Evolutionary conservation across 2,888 invertebrate genomes (phyloP), one percentile per base, ranked within the genome.

Genomic region (Meta bourneti): DNA sequence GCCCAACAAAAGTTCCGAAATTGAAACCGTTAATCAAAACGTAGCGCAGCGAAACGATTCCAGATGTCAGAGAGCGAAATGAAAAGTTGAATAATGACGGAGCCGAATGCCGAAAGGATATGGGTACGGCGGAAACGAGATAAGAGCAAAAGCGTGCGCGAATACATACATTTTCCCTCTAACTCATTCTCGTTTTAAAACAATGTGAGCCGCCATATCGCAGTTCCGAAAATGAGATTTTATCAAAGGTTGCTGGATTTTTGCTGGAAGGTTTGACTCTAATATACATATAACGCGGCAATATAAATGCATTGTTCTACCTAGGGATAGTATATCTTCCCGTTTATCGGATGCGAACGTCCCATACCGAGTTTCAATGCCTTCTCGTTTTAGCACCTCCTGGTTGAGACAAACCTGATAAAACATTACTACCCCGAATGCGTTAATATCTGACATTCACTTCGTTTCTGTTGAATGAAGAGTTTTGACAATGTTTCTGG

Each of bases 1-100:
- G 89, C 84, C 78, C 83, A 90, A 90, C 83, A 90, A 90, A 84
- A 90, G 89, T 90, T 90, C 79, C 79, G 89, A 90, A 90, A 90
- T 90, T 90, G 83, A 90, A 90, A 90, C 84, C 89, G 84, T 90
- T 90, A 83, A 90, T 90, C 89, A 90, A 89, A 89, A 90, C 84
- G 89, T 84, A 79, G 84, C 89, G 89, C 54, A 79, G 48, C 70
- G 78, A 90, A 84, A 84, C 89, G 89, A 84, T 90, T 90, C 84
- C 75, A 48, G 79, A 72, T 84, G 89, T 71, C 89, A 90, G 84
- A 77, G 78, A 84, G 84, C 89, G 83, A 90, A 90, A 84, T 90
- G 89, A 90, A 90, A 90, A 90, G 83, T 84, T 90, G 83, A 84
- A 90, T 88, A 88, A 88, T 88, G 88, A 88, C 81, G 61, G 71